Evolutionary conservation across 92 coral and sea anemone species (phyloP), one percentile per base, ranked within the genome.

Genomic region (Palythoa grandis): DNA sequence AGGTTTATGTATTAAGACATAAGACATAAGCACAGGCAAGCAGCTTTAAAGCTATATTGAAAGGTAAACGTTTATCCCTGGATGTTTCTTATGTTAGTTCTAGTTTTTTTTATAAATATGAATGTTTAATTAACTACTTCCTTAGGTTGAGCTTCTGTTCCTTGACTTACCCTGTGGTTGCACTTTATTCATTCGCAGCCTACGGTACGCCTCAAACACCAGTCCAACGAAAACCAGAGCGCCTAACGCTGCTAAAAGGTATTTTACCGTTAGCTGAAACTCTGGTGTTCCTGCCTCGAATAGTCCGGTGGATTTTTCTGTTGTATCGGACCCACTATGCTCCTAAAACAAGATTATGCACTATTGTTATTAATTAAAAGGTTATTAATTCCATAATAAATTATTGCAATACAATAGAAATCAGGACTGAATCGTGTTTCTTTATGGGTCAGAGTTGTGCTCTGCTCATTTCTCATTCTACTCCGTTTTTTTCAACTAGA

Each of bases 221-320:
- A 80, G 11, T 20, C 85, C 85, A 2, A 80, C 22, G 74, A 80
- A 80, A 11, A 80, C 65, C 13, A 80, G 60, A 20, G 65, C 50
- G 19, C 85, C 85, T 2, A 40, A 11, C 7, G 40, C 40, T 22
- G 65, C 48, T 47, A 80, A 47, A 43, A 48, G 29, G 57, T 40
- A 67, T 16, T 14, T 10, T 17, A 80, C 16, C 23, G 47, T 43
- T 5, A 7, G 5, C 20, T 65, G 12, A 23, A 80, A 80, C 85
- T 60, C 52, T 22, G 85, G 74, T 20, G 83, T 37, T 0, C 14
- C 70, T 11, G 74, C 74, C 15, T 66, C 48, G 47, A 80, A 66
- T 66, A 80, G n/a, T 66, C 74, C 85, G 0, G 85, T 80, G 3
- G 40, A 52, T 13, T 37, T 43, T 80, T 80, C 85, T 3, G 72